Conservation (phyloP, 2,797 vertebrate species). For the Malacoctenus gilli region DNA sequence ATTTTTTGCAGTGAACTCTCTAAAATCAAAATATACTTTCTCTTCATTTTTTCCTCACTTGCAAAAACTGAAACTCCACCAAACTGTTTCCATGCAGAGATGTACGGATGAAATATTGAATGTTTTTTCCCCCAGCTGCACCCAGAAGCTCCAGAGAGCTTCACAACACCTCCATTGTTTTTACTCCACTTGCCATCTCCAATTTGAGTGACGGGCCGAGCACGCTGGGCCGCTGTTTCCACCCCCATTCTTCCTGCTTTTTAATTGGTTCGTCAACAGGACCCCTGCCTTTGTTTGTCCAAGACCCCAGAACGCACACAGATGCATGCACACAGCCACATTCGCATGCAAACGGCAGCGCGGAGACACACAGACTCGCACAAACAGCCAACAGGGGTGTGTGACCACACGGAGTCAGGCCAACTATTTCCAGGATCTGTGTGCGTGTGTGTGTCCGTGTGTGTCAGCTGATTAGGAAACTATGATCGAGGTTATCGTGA, state of each 20-base stretch:
- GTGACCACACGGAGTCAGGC: constrained; percentile 47
- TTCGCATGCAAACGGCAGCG: constrained; percentile 43
- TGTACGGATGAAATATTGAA: constrained; percentile 22
- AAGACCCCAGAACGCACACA: constrained; percentile 34
- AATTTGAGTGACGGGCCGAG: constrained; percentile 65
- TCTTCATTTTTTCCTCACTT: too few relatives aligned
- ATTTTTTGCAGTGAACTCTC: too few relatives aligned
- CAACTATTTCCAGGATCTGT: constrained; percentile 66
- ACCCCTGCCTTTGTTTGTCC: constrained; percentile 71
- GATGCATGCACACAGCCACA: constrained; percentile 7
- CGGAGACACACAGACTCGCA: constrained; percentile 24
- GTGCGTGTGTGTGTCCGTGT: constrained; percentile 7
- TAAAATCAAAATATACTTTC: too few relatives aligned
- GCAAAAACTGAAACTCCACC: too few relatives aligned
- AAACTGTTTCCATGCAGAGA: too few relatives aligned
- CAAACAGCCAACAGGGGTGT: constrained; percentile 49
- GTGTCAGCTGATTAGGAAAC: constrained; percentile 68
- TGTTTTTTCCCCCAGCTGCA: constrained; percentile 21
- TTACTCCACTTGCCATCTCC: constrained; percentile 59
- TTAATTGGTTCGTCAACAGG: constrained; percentile 76
- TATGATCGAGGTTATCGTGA: constrained; percentile 72
- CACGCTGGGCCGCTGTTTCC: constrained; percentile 52
- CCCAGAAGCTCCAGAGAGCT: constrained; percentile 24
- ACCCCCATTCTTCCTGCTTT: constrained; percentile 67
- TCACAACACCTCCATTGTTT: constrained; percentile 56